A percentile compares a stretch with the other conserved stretches of the same genome.
Evolutionary conservation across 2,797 vertebrate species (phyloP).

Genomic region (Sebastes aleutianus): DNA sequence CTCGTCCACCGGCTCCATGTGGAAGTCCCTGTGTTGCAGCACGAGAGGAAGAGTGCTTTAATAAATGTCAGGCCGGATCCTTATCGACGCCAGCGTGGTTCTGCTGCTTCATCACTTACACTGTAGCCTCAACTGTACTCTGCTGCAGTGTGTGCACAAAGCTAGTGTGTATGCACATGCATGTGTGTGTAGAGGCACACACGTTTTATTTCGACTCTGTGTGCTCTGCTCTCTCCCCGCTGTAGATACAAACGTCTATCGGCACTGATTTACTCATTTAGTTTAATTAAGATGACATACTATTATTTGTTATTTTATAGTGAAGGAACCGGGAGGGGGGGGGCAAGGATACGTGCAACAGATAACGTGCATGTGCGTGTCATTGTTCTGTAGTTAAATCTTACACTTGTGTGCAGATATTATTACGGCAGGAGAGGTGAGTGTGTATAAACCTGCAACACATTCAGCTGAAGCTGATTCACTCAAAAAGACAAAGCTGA

Average conservation of each 20-base stretch:
- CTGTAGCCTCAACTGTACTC: slow-evolving; percentile 8
- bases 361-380: not conserved
- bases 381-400: not conserved
- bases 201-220: not conserved
- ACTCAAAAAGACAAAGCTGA: too few species aligned
- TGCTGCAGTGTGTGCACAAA: slow-evolving; percentile 4
- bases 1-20: slow-evolving; percentile 34
- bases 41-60: slow-evolving; percentile 39
- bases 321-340: too few species aligned
- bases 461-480: not conserved
- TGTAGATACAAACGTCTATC: not conserved
- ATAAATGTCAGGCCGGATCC: slow-evolving; percentile 43
- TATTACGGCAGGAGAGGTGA: not conserved
- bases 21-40: slow-evolving; percentile 32
- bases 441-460: not conserved
- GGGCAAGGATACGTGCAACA: not conserved
- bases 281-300: slow-evolving; percentile 5
- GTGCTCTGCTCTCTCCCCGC: not conserved
- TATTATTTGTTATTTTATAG: too few species aligned
- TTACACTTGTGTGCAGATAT: not conserved
- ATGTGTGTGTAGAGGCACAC: not conserved
- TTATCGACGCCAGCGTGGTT: slow-evolving; percentile 35
- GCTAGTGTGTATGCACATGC: not conserved
- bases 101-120: slow-evolving; percentile 56
- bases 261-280: not conserved